Evolutionary conservation across 1,140 invertebrate species (phyloP).

Genomic region (Plutomurus gul): DNA sequence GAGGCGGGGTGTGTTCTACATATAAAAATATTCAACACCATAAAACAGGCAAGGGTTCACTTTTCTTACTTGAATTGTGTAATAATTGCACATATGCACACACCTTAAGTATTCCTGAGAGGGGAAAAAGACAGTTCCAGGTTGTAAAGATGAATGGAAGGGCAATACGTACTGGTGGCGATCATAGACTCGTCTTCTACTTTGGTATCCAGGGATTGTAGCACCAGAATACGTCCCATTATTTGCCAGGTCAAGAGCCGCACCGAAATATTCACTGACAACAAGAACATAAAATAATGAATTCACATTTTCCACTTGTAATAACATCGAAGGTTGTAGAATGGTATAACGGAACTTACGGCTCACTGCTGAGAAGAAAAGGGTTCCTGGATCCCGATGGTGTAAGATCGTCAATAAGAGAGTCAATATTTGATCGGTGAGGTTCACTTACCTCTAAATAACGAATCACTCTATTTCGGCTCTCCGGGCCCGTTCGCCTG

Average conservation of each 20-base stretch:
- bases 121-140: conserved; percentile 54
- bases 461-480: not conserved
- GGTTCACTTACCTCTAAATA: not conserved
- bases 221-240: not conserved
- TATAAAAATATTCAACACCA: conserved; percentile 56
- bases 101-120: conserved; percentile 42
- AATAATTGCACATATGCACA: too few relatives aligned
- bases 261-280: conserved; percentile 35
- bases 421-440: not conserved
- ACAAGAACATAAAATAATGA: not conserved
- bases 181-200: conserved; percentile 70
- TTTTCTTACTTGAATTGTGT: too few relatives aligned
- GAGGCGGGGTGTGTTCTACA: conserved; percentile 74
- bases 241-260: not conserved
- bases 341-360: too few relatives aligned
- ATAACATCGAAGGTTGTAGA: too few relatives aligned
- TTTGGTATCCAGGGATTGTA: conserved; percentile 39
- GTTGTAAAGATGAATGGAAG: conserved; percentile 67
- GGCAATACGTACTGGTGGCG: conserved; percentile 73
- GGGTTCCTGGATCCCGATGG: not conserved
- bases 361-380: not conserved
- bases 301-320: too few relatives aligned
- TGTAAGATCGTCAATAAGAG: not conserved
- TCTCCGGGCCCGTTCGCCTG: not conserved
- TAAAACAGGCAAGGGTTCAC: too few relatives aligned